Evolutionary conservation across 2,888 invertebrate genomes (phyloP).

Genomic region (Glaucopsyche alexis): DNA sequence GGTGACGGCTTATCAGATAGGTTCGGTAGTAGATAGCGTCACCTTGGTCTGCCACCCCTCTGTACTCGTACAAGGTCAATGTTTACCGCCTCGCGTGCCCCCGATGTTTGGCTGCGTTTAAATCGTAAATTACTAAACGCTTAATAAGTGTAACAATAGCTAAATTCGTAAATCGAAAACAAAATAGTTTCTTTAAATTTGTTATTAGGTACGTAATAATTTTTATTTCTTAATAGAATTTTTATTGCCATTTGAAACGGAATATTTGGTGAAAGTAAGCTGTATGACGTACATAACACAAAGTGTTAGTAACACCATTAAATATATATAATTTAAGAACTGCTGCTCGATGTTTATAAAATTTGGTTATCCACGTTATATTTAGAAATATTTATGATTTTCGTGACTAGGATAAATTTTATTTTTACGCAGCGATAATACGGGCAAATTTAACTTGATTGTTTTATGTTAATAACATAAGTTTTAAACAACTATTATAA

Average conservation of each 20-base stretch:
- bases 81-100: conserved; percentile 37
- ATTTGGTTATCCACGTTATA: neutral
- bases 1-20: conserved; percentile 1
- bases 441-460: neutral
- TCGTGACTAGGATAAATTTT: neutral
- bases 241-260: neutral
- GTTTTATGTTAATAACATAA: no score
- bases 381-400: neutral
- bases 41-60: conserved; percentile 9
- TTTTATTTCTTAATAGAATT: conserved; percentile 12
- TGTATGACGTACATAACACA: neutral
- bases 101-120: neutral
- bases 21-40: conserved; percentile 11
- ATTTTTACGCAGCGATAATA: neutral
- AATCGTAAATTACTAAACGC: conserved; percentile 7
- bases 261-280: neutral
- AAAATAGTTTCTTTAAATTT: conserved; percentile 3
- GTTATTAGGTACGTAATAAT: neutral
- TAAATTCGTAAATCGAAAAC: neutral
- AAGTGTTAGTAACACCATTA: neutral
- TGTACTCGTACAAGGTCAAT: conserved; percentile 55
- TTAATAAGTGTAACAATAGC: conserved; percentile 8
- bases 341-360: neutral
- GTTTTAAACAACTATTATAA: no score
- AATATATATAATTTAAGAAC: neutral